Evolutionary conservation across 2,888 invertebrate genomes (phyloP), one percentile per base, ranked within the genome.

Genomic region (Osmoderma eremita): DNA sequence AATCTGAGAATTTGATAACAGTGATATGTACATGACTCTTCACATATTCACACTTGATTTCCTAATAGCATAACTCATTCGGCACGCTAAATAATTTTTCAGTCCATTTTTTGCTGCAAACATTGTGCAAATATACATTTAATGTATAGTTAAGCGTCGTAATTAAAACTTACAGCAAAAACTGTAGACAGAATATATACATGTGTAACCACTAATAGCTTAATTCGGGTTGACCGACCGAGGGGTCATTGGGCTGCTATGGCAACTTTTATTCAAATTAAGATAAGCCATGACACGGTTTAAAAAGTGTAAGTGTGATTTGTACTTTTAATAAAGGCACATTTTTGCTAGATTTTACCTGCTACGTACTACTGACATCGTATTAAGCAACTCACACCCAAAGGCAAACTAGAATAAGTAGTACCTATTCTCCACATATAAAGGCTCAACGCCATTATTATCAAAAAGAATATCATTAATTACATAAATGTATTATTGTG

Each of bases 271-370:
- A 63, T 63, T 63, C 51, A 51, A 63, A 63, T 63, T 63, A 63
- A 41, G 51, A 51, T 51, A 63, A 63, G 51, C 63, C 63, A 41
- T 63, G 63, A 63, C 63, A 63, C 63, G 22, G 51, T 63, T 63
- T 63, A 63, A 63, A 51, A 51, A 24, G 39, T 41, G 42, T 42
- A 30, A n/a, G n/a, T n/a, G 41, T 41, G 41, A 41, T 51, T 63
- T 63, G 63, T 51, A 51, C 51, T 63, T 38, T 50, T 62, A 36
- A 49, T 62, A 39, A 63, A 63, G 30, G 39, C 20, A 20, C 51
- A 63, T 41, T 51, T 63, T 51, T 41, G 51, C 41, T 24, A 63
- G 42, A 41, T 36, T 5, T 6, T 30, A 30, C 6, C 30, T 50
- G 10, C n/a, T 39, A 41, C 36, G 36, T 15, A 54, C 10, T 18